These are phyloP conservation scores for Rhinoraja longicauda DNA, from an alignment of 2,797 vertebrate genomes.

Conservation along the genomic window DNA sequence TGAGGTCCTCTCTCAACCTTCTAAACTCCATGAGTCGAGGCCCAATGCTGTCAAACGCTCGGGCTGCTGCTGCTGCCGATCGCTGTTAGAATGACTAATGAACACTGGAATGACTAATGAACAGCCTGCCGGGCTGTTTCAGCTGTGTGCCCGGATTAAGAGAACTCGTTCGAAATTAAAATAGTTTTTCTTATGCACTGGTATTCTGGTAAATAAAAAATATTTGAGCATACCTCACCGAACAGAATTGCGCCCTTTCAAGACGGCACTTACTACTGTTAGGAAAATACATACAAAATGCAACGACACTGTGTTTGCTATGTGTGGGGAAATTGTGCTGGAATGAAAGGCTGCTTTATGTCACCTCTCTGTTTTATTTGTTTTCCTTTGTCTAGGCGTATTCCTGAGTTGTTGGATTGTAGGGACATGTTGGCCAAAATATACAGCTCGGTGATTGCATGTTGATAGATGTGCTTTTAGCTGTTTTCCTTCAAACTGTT, in stretches of 20 bases:
- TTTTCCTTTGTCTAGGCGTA: slow-evolving; percentile 35
- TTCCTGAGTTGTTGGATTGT: slow-evolving; percentile 34
- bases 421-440: slow-evolving; percentile 12
- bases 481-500: slow-evolving; percentile 23
- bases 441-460: slow-evolving; percentile 21
- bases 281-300: slow-evolving; percentile 34
- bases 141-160: not conserved
- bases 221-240: not conserved
- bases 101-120: slow-evolving; percentile 3
- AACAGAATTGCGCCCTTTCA: slow-evolving; percentile 27
- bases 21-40: too few species aligned
- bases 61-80: not conserved
- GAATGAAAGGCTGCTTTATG: slow-evolving; percentile 37
- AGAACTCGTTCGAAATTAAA: slow-evolving; percentile 12
- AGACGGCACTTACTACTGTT: not conserved
- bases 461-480: slow-evolving; percentile 15
- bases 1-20: too few species aligned
- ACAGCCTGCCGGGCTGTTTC: not conserved
- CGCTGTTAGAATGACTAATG: not conserved
- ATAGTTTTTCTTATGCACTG: slow-evolving; percentile 19
- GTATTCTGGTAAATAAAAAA: slow-evolving; percentile 29
- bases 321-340: slow-evolving; percentile 16
- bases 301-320: not conserved
- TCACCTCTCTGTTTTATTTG: slow-evolving; percentile 27
- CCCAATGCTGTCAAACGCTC: too few species aligned